Evolutionary conservation across 2,113 vertebrate species (phyloP).

Genomic region (Vulpes vulpes): DNA sequence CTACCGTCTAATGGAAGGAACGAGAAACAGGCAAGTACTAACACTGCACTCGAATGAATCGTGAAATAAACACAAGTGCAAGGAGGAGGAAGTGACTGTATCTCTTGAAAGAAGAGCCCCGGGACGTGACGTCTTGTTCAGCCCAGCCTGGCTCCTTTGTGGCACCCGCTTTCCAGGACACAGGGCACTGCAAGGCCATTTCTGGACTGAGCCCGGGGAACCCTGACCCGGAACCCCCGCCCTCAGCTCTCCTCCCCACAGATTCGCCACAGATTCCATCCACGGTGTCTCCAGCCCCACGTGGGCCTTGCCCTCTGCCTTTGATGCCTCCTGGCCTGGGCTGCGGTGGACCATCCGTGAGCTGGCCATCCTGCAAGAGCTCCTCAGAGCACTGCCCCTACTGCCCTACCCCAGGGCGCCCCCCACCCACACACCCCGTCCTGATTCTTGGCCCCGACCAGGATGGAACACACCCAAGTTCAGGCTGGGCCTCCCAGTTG

Average conservation of each 20-base stretch:
- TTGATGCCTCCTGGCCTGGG: not conserved
- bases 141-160: not conserved
- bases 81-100: not conserved
- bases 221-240: not conserved
- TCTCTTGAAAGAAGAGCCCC: not conserved
- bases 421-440: not conserved
- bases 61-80: not conserved
- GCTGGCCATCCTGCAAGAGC: not conserved
- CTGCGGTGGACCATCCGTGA: not conserved
- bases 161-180: not conserved
- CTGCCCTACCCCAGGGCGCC: not conserved
- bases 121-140: not conserved
- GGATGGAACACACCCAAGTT: not conserved
- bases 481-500: not conserved
- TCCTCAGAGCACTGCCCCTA: not conserved
- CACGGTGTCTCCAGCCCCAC: fast-evolving
- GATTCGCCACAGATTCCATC: not conserved
- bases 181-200: not conserved
- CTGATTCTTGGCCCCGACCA: not conserved
- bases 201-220: not conserved
- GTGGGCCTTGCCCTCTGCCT: not conserved
- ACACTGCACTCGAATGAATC: no score
- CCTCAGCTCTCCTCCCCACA: not conserved
- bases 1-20: not conserved
- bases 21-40: not conserved